These are phyloP conservation scores for Chloroclysta siterata DNA, from an alignment of 2,888 invertebrate genomes.

Conservation along the genomic window DNA sequence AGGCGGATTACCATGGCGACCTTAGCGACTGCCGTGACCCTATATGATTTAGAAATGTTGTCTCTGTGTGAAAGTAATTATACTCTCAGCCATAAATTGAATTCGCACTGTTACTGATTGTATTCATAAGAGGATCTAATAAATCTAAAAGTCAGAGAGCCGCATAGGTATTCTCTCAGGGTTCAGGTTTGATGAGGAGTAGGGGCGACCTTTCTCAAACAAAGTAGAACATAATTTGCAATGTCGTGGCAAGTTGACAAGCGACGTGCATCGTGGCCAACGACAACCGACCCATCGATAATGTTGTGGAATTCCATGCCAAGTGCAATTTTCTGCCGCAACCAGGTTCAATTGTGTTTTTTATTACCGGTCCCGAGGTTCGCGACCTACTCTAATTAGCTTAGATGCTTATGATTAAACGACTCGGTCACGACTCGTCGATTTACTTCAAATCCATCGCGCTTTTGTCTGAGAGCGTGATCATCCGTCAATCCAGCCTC, in stretches of 20 bases:
- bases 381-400: conserved; percentile 83
- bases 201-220: conserved; percentile 39
- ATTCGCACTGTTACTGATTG: conserved; percentile 40
- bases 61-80: conserved; percentile 69
- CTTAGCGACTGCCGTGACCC: conserved; percentile 57
- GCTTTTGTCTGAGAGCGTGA: conserved; percentile 72
- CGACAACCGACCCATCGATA: conserved; percentile 55
- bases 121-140: conserved; percentile 32
- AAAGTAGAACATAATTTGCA: conserved; percentile 48
- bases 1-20: conserved; percentile 57
- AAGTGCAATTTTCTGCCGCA: conserved; percentile 75
- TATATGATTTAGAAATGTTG: conserved; percentile 66
- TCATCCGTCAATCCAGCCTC: conserved; percentile 66
- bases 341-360: conserved; percentile 80
- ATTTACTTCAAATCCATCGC: conserved; percentile 77
- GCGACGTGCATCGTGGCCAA: conserved; percentile 49
- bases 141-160: conserved; percentile 18
- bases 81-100: conserved; percentile 59
- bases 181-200: conserved; percentile 22
- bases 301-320: conserved; percentile 67
- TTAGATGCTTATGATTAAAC: conserved; percentile 82
- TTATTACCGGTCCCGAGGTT: conserved; percentile 79
- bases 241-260: conserved; percentile 46
- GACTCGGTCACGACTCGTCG: conserved; percentile 77
- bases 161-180: conserved; percentile 17